Conservation (phyloP, 2,113 vertebrate species). For the Anarhynchus alexandrinus region DNA sequence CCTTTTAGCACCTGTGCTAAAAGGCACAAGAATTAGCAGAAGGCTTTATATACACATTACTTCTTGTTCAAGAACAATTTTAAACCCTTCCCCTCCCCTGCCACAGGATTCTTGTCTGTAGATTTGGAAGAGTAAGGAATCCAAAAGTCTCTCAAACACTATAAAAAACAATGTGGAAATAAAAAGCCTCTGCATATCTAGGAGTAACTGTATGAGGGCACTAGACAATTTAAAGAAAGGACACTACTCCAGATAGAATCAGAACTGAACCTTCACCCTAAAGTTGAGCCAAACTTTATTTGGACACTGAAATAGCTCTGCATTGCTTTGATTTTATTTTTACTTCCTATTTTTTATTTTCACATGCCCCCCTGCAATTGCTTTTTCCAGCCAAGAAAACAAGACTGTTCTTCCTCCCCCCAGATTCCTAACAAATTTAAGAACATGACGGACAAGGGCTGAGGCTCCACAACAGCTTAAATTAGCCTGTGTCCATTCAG, state of each 20-base stretch:
- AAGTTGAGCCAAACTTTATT: conserved; percentile 5
- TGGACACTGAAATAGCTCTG: background rate
- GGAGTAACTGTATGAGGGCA: background rate
- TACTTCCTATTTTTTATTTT: conserved; percentile 22
- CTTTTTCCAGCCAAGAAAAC: conserved; percentile 10
- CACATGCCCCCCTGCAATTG: background rate
- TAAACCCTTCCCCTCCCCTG: background rate
- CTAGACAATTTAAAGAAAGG: background rate
- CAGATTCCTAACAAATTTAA: background rate
- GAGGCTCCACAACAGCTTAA: background rate
- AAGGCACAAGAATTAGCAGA: background rate
- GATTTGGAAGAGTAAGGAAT: background rate
- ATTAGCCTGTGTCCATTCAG: background rate
- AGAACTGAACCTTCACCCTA: conserved; percentile 27
- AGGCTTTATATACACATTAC: background rate
- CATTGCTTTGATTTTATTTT: conserved; percentile 11
- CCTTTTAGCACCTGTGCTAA: conserved; percentile 44
- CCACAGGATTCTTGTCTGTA: background rate
- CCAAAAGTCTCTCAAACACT: background rate
- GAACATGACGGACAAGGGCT: background rate
- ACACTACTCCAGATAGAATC: conserved; percentile 23
- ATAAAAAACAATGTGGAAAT: background rate
- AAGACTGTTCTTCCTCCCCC: background rate
- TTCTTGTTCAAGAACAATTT: background rate
- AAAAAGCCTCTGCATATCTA: background rate